Percentiles rank a stretch among this genome's conserved stretches.
Conservation (phyloP, 2,888 invertebrate genomes). For the Subacronicta megacephala region DNA sequence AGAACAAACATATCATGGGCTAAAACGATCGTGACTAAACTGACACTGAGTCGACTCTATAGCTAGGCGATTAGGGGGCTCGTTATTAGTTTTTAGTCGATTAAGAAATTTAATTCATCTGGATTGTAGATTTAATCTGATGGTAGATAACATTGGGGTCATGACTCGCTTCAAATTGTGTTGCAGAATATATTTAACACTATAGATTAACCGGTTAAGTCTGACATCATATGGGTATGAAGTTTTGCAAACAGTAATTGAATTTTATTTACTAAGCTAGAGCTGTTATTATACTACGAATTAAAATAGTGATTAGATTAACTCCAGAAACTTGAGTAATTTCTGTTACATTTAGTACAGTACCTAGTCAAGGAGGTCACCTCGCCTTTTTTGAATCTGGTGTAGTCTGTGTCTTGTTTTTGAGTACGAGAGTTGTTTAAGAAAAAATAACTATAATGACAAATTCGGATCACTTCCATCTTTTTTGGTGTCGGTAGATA, state of each 20-base stretch:
- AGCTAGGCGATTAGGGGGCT: conserved; percentile 48
- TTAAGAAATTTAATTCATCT: conserved; percentile 47
- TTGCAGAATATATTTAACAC: conserved; percentile 19
- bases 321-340: background rate
- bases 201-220: conserved; percentile 1
- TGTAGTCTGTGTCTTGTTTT: too few species aligned
- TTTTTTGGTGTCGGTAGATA: too few species aligned
- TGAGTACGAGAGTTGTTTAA: too few species aligned
- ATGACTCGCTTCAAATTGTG: conserved; percentile 39
- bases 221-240: conserved; percentile 7
- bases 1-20: conserved; percentile 48
- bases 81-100: conserved; percentile 54
- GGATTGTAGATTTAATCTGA: conserved; percentile 34
- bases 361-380: too few species aligned
- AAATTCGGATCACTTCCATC: too few species aligned
- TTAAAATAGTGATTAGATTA: background rate
- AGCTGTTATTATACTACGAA: background rate
- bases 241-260: conserved; percentile 12
- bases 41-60: conserved; percentile 66
- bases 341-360: too few species aligned
- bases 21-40: conserved; percentile 66
- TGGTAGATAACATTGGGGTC: conserved; percentile 25
- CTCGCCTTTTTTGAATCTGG: too few species aligned
- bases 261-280: conserved; percentile 14
- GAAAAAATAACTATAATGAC: too few species aligned